These are phyloP conservation scores for Peromyscus attwateri DNA, from an alignment of 2,797 vertebrate genomes.

Conservation along the genomic window DNA sequence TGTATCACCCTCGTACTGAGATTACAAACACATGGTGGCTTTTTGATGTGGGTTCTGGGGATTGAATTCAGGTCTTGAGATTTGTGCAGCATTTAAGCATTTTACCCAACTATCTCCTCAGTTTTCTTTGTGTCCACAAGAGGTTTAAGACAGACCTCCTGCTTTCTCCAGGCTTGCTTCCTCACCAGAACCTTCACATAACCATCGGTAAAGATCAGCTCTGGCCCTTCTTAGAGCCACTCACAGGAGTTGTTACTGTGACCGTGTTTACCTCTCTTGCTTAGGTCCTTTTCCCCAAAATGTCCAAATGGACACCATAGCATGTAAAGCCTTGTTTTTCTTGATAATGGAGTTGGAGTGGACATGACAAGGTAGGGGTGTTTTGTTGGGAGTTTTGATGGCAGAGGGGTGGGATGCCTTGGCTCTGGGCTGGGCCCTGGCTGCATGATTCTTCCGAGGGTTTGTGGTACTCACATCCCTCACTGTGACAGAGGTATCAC, in stretches of 20 bases:
- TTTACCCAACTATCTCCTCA: background rate
- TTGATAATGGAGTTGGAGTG: background rate
- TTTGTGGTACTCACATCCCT: too few relatives aligned
- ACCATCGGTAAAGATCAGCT: background rate
- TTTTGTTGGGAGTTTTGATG: background rate
- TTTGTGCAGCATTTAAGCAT: background rate
- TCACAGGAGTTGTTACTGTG: too few relatives aligned
- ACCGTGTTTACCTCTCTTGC: background rate
- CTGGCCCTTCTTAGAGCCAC: background rate
- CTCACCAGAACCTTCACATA: background rate
- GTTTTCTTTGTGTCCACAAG: background rate
- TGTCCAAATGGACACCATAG: background rate
- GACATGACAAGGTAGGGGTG: background rate
- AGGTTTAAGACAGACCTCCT: background rate
- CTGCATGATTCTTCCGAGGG: too few relatives aligned
- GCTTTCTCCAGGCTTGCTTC: background rate
- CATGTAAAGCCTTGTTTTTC: too few relatives aligned
- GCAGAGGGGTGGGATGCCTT: background rate
- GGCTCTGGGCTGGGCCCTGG: too few relatives aligned
- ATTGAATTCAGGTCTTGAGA: background rate
- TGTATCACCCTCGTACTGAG: background rate
- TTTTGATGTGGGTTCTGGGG: background rate
- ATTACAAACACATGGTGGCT: too few relatives aligned
- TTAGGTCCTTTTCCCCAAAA: background rate
- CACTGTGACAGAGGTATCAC: fast-evolving